Percentiles rank a stretch among this genome's conserved stretches.
Evolutionary conservation across 2,888 invertebrate species (phyloP).

Genomic region (Theristus sp.): DNA sequence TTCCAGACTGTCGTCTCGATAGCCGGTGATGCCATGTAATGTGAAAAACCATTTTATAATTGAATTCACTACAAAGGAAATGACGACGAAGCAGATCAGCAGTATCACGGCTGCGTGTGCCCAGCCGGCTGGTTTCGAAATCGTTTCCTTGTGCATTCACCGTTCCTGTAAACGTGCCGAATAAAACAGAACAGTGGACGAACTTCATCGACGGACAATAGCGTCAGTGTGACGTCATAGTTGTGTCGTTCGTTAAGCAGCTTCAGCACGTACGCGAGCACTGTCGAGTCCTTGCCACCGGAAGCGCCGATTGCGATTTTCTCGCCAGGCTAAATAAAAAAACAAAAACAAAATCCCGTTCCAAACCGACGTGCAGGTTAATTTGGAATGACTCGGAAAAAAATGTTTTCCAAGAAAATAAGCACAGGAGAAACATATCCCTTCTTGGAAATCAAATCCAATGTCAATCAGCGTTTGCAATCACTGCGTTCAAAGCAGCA

Average conservation of each 20-base stretch:
- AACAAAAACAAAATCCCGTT: too few relatives aligned
- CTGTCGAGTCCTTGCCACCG: slow-evolving; percentile 62
- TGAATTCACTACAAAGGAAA: not conserved
- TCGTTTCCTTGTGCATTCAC: too few relatives aligned
- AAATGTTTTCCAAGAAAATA: not conserved
- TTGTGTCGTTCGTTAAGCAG: slow-evolving; percentile 66
- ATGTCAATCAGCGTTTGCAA: too few relatives aligned
- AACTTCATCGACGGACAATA: slow-evolving; percentile 84
- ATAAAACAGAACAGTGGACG: slow-evolving; percentile 32
- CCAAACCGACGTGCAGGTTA: too few relatives aligned
- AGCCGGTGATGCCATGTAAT: slow-evolving; percentile 56
- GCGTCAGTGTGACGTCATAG: slow-evolving; percentile 68
- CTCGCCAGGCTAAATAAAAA: slow-evolving; percentile 20
- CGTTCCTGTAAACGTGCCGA: too few relatives aligned
- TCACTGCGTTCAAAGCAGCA: too few relatives aligned
- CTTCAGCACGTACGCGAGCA: slow-evolving; percentile 65
- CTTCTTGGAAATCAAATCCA: too few relatives aligned
- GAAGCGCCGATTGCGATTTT: slow-evolving; percentile 26
- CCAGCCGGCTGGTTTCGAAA: too few relatives aligned
- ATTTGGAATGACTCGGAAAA: not conserved
- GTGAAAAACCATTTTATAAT: slow-evolving; percentile 17
- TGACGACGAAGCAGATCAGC: too few relatives aligned
- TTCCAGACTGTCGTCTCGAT: slow-evolving; percentile 79
- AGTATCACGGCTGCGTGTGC: too few relatives aligned
- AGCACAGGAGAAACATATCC: too few relatives aligned